Evolutionary conservation across 2,797 vertebrate species (phyloP), one percentile per base, ranked within the genome.

Genomic region (Yasuhikotakia modesta): DNA sequence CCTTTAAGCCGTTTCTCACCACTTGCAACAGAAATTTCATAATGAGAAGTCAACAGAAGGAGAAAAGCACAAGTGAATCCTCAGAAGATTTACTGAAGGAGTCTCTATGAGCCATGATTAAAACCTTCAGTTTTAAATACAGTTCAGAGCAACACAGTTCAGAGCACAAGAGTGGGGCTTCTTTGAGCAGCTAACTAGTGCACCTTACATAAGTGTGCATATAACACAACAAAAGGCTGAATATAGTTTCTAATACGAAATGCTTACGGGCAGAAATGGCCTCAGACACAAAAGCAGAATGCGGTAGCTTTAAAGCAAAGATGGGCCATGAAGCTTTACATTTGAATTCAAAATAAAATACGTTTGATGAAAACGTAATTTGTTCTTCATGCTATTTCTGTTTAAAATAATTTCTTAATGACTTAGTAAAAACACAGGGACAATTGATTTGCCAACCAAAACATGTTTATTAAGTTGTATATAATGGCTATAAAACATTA

Each of bases 171-270:
- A 21, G 10, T 19, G 19, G 53, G 22, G 55, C 21, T 24, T 13
- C 53, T 13, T 24, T 24, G 22, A 57, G 21, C 10, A 53, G 22
- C 2, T 13, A 57, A 57, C 53, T 57, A 11, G 16, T 52, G 16
- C 53, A 24, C 21, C 53, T 22, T 24, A 14, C 52, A 55, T 13
- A 57, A 57, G 11, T 13, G 10, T 4, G 21, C 53, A 22, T 21
- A 22, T 55, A 55, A 24, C 53, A 22, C 53, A 22, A 55, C 53
- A 55, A 55, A 55, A 55, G 50, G 50, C 52, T 53, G n/a, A 53
- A 24, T 21, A 57, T 21, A 57, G 21, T 8, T 53, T 21, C 13
- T 2, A 24, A 14, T 57, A 19, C 12, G 21, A 53, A 53, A 24
- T 57, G 53, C 21, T 57, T 4, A 57, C 21, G 13, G 53, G 22